A percentile compares a stretch with the other conserved stretches of the same genome.
phyloP scores from a whole-genome alignment of 2,113 vertebrate species.

The Hippocampus guttulatus region DNA sequence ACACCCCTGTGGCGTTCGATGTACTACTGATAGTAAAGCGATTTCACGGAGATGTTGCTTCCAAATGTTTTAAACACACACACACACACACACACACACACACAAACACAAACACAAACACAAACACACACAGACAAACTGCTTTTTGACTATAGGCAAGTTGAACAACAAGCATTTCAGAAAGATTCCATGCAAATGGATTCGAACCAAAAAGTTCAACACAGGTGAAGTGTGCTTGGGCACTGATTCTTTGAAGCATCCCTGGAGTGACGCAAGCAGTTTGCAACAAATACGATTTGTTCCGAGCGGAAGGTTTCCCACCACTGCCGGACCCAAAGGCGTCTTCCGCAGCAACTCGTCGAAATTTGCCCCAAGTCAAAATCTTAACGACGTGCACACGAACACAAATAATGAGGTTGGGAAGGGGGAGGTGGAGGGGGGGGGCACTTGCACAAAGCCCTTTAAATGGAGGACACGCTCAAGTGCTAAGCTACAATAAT shows the following conservation, averaged over 20 bases:
- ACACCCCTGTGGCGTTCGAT: background rate
- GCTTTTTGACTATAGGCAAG: background rate
- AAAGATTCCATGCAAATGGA: no score
- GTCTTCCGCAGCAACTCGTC: background rate
- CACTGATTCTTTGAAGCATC: no score
- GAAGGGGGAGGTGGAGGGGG: slow-evolving; percentile 6
- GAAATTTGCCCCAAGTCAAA: no score
- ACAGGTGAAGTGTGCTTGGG: background rate
- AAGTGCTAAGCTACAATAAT: slow-evolving; percentile 59
- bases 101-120: no score
- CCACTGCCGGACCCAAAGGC: background rate
- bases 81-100: no score
- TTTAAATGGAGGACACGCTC: slow-evolving; percentile 68
- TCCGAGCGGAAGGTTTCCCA: background rate
- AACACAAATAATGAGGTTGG: slow-evolving; percentile 66
- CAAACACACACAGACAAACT: no score
- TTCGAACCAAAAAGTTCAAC: background rate
- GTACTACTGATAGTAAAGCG: background rate
- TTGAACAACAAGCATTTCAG: slow-evolving; percentile 32
- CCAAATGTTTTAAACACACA: background rate
- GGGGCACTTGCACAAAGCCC: slow-evolving; percentile 48
- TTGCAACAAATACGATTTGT: no score
- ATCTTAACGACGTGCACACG: slow-evolving; percentile 28
- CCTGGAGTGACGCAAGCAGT: background rate
- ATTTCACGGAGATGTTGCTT: background rate